These are phyloP conservation scores for Athene noctua DNA, from an alignment of 2,113 vertebrate species.

Conservation along the genomic window DNA sequence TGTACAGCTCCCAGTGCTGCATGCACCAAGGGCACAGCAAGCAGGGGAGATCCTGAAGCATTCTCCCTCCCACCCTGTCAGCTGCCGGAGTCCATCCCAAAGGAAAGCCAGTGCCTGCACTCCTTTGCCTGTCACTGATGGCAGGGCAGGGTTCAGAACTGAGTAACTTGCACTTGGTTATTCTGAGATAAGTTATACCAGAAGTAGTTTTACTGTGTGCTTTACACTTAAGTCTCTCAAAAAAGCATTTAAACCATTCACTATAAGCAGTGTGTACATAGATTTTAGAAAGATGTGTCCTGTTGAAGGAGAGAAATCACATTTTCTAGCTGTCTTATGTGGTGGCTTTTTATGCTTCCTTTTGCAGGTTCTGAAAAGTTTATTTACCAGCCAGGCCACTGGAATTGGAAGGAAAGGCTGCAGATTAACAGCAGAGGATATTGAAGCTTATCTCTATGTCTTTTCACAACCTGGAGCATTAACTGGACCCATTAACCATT, in stretches of 20 bases:
- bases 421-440: conserved; percentile 87
- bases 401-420: conserved; percentile 89
- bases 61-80: not conserved
- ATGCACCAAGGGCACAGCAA: not conserved
- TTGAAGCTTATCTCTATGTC: conserved; percentile 93
- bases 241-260: not conserved
- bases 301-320: not conserved
- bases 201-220: not conserved
- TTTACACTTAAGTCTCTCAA: not conserved
- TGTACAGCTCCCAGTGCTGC: not conserved
- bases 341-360: conserved; percentile 8
- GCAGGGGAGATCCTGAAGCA: not conserved
- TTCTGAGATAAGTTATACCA: not conserved
- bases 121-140: not conserved
- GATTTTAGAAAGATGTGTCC: not conserved
- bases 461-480: conserved; percentile 95
- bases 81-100: not conserved
- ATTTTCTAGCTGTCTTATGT: not conserved
- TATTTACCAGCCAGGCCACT: conserved; percentile 91
- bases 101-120: not conserved
- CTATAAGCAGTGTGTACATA: not conserved
- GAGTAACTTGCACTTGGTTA: not conserved
- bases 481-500: conserved; percentile 94
- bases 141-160: not conserved
- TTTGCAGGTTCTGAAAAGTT: conserved; percentile 84